Evolutionary conservation across 2,888 invertebrate species (phyloP), one percentile per base, ranked within the genome.

Genomic region (Pristionchus mayeri): DNA sequence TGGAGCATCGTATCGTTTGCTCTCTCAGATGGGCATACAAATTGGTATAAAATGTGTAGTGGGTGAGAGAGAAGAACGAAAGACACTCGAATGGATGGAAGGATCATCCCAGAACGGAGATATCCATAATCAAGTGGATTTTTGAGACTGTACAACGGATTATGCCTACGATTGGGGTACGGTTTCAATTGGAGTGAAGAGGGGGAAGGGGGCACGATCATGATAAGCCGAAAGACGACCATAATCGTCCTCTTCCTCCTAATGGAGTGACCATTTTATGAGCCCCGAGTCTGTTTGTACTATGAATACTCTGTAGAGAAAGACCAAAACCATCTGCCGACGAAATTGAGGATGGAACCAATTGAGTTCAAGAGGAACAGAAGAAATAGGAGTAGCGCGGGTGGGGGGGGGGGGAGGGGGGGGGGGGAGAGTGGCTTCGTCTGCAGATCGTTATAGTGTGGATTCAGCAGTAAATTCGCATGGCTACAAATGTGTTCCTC

Each of bases 401-500:
- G n/a, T n/a, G n/a, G n/a, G n/a, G n/a, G n/a, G n/a, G n/a, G n/a
- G n/a, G n/a, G n/a, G n/a, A n/a, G n/a, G n/a, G n/a, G n/a, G n/a
- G 9, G 40, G n/a, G 44, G 24, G 71, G 24, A 44, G n/a, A 71
- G 71, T 40, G 40, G 40, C 40, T 63, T 63, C 34, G 40, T 60
- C 3, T 21, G n/a, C 1, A 40, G 40, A 71, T 71, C 40, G 71
- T 71, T 71, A 63, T 30, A 18, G 63, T 9, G 21, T 11, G 34
- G 3, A 60, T 60, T 60, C 18, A 63, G 34, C 63, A 34, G 63
- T 63, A 63, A 63, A 27, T 30, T 2, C 30, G 40, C 37, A n/a
- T 18, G 71, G 30, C 71, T 71, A 71, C 71, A 71, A 71, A 71
- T 71, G 71, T 71, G 71, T 71, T 71, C 71, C 40, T 71, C 71